phyloP scores from a whole-genome alignment of 64 coral and sea anemone genomes.

The Trachythela sp. region DNA sequence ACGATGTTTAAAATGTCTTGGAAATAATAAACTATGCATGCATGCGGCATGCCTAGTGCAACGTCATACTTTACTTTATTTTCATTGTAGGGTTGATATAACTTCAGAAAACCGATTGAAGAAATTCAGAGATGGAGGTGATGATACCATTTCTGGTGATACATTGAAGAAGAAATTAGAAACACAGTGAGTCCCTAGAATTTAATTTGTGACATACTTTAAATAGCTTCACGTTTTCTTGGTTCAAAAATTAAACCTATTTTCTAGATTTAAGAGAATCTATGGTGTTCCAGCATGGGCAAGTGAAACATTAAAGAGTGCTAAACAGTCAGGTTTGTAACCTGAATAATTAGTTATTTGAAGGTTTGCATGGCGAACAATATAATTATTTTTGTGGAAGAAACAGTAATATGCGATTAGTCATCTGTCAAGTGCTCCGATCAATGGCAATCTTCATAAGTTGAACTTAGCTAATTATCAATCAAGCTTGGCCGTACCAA shows the following conservation, averaged over 20 bases:
- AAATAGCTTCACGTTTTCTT: not conserved
- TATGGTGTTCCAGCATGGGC: constrained; percentile 11
- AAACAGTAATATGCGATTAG: not conserved
- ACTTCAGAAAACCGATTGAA: not conserved
- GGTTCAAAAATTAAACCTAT: not conserved
- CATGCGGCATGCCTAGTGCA: too few relatives aligned
- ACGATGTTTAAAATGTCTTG: too few relatives aligned
- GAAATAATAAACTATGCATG: too few relatives aligned
- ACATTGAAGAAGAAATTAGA: constrained; percentile 13
- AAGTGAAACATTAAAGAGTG: not conserved
- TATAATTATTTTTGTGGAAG: not conserved
- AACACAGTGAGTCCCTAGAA: not conserved
- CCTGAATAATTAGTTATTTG: too few relatives aligned
- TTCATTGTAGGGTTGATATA: not conserved
- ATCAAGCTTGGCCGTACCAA: too few relatives aligned
- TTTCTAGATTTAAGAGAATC: not conserved
- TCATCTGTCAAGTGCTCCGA: too few relatives aligned
- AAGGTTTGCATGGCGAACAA: too few relatives aligned
- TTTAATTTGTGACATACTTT: not conserved
- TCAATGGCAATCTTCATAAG: too few relatives aligned
- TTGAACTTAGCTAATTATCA: too few relatives aligned
- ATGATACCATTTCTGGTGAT: not conserved
- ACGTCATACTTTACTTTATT: not conserved
- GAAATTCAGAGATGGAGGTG: not conserved
- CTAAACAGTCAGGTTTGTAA: not conserved